Conservation (phyloP, 53 echinoderm and acorn worm genomes). For the Holothuria leucospilota region DNA sequence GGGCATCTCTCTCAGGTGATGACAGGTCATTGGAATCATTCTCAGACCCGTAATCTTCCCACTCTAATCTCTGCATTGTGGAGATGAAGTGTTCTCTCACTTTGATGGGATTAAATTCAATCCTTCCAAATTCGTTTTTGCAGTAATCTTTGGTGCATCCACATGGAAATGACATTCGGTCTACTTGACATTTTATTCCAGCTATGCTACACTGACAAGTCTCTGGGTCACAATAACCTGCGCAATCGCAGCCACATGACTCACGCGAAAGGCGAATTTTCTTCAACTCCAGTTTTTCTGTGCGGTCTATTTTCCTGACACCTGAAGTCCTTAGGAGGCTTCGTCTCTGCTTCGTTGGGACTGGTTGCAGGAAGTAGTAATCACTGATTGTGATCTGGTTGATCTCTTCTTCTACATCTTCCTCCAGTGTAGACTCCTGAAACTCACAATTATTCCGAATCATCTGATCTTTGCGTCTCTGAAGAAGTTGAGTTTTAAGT, state of each 20-base stretch:
- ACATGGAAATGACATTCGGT: slow-evolving; percentile 91
- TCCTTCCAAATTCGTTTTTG: slow-evolving; percentile 76
- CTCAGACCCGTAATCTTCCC: slow-evolving; percentile 66
- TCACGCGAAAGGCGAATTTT: slow-evolving; percentile 89
- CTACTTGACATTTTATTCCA: slow-evolving; percentile 98
- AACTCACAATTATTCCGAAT: slow-evolving; percentile 59
- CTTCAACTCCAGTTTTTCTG: slow-evolving; percentile 95
- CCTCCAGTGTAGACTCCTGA: slow-evolving; percentile 60
- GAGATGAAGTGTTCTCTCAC: slow-evolving; percentile 92
- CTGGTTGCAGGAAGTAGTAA: slow-evolving; percentile 97
- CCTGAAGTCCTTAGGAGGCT: slow-evolving; percentile 82
- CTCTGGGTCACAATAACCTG: slow-evolving; percentile 79
- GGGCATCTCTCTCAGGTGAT: slow-evolving; percentile 36
- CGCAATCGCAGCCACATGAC: slow-evolving; percentile 94
- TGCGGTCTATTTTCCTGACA: slow-evolving; percentile 92
- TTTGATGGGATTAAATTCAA: slow-evolving; percentile 94
- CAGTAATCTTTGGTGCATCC: slow-evolving; percentile 96
- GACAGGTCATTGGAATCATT: slow-evolving; percentile 46
- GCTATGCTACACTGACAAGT: slow-evolving; percentile 87
- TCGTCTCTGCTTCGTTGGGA: slow-evolving; percentile 91
- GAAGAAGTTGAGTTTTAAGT: slow-evolving; percentile 78
- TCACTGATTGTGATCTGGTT: slow-evolving; percentile 86
- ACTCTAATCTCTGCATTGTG: slow-evolving; percentile 85
- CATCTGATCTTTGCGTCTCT: slow-evolving; percentile 82
- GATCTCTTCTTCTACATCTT: slow-evolving; percentile 87